Conservation (phyloP, 2,113 vertebrate genomes). For the Dissostichus mawsoni region DNA sequence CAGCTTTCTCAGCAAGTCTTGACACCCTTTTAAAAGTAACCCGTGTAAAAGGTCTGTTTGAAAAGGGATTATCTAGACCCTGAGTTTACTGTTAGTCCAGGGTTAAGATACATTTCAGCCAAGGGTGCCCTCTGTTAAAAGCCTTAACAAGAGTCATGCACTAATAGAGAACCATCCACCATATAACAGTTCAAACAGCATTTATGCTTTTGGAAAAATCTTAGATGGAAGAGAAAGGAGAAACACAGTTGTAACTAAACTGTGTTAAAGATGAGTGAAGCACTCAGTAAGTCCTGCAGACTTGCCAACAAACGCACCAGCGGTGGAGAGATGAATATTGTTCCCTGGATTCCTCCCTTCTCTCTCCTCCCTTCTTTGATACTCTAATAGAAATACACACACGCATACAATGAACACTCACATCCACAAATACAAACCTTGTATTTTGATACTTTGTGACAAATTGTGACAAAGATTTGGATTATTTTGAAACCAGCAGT, state of each 20-base stretch:
- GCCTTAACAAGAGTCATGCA: background rate
- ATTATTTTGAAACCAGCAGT: background rate
- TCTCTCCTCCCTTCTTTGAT: slow-evolving; percentile 75
- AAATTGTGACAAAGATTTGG: slow-evolving; percentile 2
- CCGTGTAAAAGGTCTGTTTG: background rate
- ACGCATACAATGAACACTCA: slow-evolving; percentile 11
- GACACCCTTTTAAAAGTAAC: background rate
- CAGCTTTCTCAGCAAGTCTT: background rate
- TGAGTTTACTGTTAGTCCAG: slow-evolving; percentile 6
- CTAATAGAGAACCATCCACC: background rate
- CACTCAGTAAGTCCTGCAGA: slow-evolving; percentile 21
- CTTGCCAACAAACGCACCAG: slow-evolving; percentile 66
- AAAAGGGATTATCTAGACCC: slow-evolving; percentile 8
- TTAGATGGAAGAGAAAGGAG: background rate
- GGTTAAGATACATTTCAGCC: slow-evolving; percentile 15
- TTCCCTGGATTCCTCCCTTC: slow-evolving; percentile 71
- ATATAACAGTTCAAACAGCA: background rate
- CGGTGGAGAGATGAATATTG: slow-evolving; percentile 70
- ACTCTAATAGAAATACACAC: slow-evolving; percentile 74
- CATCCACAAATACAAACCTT: slow-evolving; percentile 19
- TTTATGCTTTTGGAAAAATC: background rate
- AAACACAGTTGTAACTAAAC: slow-evolving; percentile 14
- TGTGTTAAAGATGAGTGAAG: slow-evolving; percentile 2
- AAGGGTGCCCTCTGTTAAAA: background rate
- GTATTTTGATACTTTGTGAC: background rate